Base-by-base conservation (phyloP, 1,140 invertebrate genomes). In the Globodera ellingtonae region DNA sequence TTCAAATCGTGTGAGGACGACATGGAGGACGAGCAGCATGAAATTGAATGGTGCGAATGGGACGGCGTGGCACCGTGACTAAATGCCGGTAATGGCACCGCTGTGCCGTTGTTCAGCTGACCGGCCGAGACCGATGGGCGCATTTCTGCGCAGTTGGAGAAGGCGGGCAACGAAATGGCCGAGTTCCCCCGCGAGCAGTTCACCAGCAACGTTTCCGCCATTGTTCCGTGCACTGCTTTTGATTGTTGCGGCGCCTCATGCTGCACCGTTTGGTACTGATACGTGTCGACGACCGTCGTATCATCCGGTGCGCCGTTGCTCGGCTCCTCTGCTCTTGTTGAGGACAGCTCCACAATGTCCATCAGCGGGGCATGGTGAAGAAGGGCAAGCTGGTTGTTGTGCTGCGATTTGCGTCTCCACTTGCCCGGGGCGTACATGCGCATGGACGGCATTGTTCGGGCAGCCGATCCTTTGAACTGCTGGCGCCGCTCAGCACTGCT, bases 331-430 rank as follows among this genome's bases (percentile, higher is more conserved):
- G 35, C 35, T 47, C 35, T 35, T 6, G 67, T 70, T 18, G 56
- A 62, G 67, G 67, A 70, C 67, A 70, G 9, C 67, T 70, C 67
- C 67, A 70, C 13, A 47, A 70, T 70, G 67, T 70, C 67, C 67
- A 70, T 70, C 67, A 70, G 24, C 35, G 67, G 67, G 67, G 35
- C 67, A 10, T 62, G 56, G 56, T 62, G 56, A 13, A 15, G 13
- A 62, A 62, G 56, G 50, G 3, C 18, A 0, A 3, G 56, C 56
- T 62, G 56, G 56, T 62, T 62, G 56, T 62, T 62, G 56, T 67
- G 66, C 35, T 70, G 67, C 67, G 24, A 70, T 47, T 70, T 70
- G 21, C 67, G 35, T 47, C 67, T 9, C 67, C 24, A 70, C 35
- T 47, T 47, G 67, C 24, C 46, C 35, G 67, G n/a, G 10, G 10